Conservation (phyloP, 2,113 vertebrate species). For the Galbula dea region DNA sequence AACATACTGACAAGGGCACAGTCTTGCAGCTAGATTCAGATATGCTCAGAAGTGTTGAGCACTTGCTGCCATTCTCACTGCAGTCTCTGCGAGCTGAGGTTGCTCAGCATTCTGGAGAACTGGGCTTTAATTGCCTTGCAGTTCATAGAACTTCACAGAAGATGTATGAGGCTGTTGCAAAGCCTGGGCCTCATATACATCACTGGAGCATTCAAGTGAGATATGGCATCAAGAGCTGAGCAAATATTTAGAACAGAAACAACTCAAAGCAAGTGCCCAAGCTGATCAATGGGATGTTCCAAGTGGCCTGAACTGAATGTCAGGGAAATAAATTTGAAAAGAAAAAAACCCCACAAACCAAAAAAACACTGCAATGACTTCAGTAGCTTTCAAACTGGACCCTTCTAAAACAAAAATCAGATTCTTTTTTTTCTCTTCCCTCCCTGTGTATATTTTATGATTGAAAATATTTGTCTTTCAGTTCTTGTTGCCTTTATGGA, state of each 20-base stretch:
- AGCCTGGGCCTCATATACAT: neutral
- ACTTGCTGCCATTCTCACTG: neutral
- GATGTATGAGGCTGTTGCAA: neutral
- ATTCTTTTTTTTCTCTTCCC: neutral
- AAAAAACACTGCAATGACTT: neutral
- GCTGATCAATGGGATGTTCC: neutral
- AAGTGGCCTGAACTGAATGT: neutral
- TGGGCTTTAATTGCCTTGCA: neutral
- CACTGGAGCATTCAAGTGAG: neutral
- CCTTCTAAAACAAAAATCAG: neutral
- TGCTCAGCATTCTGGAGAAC: neutral
- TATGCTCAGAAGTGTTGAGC: neutral
- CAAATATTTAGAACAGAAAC: neutral
- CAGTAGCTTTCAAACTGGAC: neutral
- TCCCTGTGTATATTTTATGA: neutral
- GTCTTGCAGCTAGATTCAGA: neutral
- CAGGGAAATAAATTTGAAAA: neutral
- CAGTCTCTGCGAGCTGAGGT: neutral
- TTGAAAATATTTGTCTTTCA: neutral
- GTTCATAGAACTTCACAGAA: neutral
- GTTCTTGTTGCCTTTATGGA: neutral
- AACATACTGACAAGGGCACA: neutral
- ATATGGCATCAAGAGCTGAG: neutral
- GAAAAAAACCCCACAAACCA: neutral
- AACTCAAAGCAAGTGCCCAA: neutral